These are phyloP conservation scores for Anoplius nigerrimus DNA, from an alignment of 2,888 invertebrate genomes.

Conservation along the genomic window DNA sequence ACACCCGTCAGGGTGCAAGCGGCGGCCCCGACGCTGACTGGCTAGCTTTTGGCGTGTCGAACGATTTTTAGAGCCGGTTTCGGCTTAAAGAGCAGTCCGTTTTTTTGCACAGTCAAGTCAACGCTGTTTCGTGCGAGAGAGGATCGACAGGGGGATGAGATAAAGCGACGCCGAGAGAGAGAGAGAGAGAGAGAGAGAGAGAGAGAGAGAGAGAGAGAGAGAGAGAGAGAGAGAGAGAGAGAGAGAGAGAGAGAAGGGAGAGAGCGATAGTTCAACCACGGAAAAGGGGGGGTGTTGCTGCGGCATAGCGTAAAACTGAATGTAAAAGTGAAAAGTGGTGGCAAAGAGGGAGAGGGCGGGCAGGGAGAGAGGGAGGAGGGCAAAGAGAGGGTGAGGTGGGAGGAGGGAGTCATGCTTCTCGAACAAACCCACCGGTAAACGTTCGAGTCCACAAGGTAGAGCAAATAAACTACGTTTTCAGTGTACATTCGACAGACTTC, in stretches of 20 bases:
- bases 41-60: neutral
- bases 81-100: slow-evolving; percentile 11
- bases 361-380: neutral
- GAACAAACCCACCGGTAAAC: slow-evolving; percentile 24
- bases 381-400: neutral
- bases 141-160: neutral
- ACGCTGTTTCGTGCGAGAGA: neutral
- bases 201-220: neutral
- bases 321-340: neutral
- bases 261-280: too few species aligned
- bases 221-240: too few species aligned
- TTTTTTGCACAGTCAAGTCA: slow-evolving; percentile 4
- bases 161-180: neutral
- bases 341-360: too few species aligned
- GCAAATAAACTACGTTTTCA: slow-evolving; percentile 45
- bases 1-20: neutral
- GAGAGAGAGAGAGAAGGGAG: neutral
- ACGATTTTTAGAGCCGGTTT: slow-evolving; percentile 1
- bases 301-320: neutral
- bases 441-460: slow-evolving; percentile 19
- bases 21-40: neutral
- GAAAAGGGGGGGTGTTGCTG: too few species aligned
- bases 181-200: neutral
- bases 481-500: slow-evolving; percentile 24
- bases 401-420: neutral